Evolutionary conservation across 2,888 invertebrate species (phyloP).

Genomic region (Cremastinae sp.): DNA sequence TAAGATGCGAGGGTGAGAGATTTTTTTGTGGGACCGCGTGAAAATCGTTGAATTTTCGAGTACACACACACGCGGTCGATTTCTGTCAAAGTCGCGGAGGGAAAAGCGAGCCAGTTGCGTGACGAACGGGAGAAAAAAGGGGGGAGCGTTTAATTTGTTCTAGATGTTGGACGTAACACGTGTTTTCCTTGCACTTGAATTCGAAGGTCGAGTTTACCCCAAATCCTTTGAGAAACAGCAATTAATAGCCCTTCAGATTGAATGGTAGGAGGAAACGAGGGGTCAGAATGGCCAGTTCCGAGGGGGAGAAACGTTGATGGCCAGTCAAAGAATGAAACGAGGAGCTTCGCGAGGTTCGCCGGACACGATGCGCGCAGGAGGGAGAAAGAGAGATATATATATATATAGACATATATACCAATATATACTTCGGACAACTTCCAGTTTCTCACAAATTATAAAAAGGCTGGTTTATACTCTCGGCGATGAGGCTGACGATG

Average conservation of each 20-base stretch:
- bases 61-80: too few species aligned
- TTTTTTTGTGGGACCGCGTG: too few species aligned
- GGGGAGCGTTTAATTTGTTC: conserved; percentile 33
- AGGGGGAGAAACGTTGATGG: conserved; percentile 24
- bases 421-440: too few species aligned
- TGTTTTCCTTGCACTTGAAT: conserved; percentile 19
- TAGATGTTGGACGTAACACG: conserved; percentile 14
- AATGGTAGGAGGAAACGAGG: conserved; percentile 38
- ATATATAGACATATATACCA: too few species aligned
- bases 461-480: too few species aligned
- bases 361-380: too few species aligned
- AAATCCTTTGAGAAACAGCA: conserved; percentile 41
- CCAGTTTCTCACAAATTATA: too few species aligned
- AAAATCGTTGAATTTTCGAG: too few species aligned
- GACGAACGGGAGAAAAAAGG: conserved; percentile 1
- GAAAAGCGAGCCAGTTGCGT: conserved; percentile 37
- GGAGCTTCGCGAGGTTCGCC: background rate
- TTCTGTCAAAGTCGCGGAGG: conserved; percentile 15
- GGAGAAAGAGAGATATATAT: too few species aligned
- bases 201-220: conserved; percentile 17
- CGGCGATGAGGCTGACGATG: too few species aligned
- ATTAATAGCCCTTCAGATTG: conserved; percentile 44
- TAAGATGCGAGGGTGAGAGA: too few species aligned
- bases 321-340: conserved; percentile 8
- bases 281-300: conserved; percentile 39